phyloP scores from a whole-genome alignment of 1,140 invertebrate species.

The Philopotamus ludificatus region DNA sequence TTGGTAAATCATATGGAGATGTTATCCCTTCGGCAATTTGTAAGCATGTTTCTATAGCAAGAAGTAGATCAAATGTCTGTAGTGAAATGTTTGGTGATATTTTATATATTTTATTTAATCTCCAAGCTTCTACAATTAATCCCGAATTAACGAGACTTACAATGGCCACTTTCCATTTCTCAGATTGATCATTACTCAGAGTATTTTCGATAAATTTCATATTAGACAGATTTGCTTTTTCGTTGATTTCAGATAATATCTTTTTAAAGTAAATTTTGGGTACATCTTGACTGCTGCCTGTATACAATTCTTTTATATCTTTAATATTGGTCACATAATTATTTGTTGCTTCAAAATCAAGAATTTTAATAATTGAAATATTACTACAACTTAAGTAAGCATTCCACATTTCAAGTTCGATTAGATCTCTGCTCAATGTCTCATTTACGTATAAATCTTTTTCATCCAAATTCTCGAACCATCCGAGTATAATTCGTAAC shows the following conservation, averaged over 20 bases:
- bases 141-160: conserved; percentile 42
- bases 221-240: conserved; percentile 48
- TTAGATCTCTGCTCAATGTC: conserved; percentile 48
- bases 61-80: conserved; percentile 44
- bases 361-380: conserved; percentile 45
- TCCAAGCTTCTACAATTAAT: conserved; percentile 44
- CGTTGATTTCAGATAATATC: conserved; percentile 53
- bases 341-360: conserved; percentile 46
- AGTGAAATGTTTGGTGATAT: conserved; percentile 4
- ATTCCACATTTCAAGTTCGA: conserved; percentile 59
- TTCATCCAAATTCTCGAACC: conserved; percentile 47
- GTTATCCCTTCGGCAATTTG: conserved; percentile 48
- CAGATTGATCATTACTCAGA: conserved; percentile 34
- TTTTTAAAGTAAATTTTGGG: conserved; percentile 47
- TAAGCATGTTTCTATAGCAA: conserved; percentile 47
- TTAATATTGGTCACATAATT: conserved; percentile 32
- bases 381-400: conserved; percentile 50
- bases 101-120: conserved; percentile 47
- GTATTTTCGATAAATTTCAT: conserved; percentile 25
- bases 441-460: conserved; percentile 47
- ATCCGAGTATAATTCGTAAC: conserved; percentile 56
- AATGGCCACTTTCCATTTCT: conserved; percentile 39
- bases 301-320: neutral
- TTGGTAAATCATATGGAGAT: conserved; percentile 46
- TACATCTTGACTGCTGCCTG: neutral